Conservation (phyloP, 2,113 vertebrate species). For the Phyllopteryx taeniolatus region DNA sequence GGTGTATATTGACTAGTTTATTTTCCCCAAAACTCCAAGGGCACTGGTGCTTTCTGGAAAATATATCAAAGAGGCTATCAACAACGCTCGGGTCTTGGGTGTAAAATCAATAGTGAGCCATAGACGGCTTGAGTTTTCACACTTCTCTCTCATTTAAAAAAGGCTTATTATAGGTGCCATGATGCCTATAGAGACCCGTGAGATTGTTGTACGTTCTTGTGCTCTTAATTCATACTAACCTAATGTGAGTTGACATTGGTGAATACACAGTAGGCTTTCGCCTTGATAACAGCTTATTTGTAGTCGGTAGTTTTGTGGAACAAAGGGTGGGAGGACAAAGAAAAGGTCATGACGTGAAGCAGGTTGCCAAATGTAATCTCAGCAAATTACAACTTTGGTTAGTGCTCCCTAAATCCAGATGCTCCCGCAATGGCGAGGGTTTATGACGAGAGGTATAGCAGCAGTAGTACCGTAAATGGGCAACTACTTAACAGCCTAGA, state of each 20-base stretch:
- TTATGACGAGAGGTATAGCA: slow-evolving; percentile 65
- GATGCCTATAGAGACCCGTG: slow-evolving; percentile 82
- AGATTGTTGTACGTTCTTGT: slow-evolving; percentile 73
- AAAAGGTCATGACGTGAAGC: slow-evolving; percentile 29
- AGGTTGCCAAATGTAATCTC: slow-evolving; percentile 45
- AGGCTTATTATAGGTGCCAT: slow-evolving; percentile 74
- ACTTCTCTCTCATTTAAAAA: slow-evolving; percentile 98
- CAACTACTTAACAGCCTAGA: slow-evolving; percentile 79
- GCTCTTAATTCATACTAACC: slow-evolving; percentile 32
- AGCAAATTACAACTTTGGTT: slow-evolving; percentile 40
- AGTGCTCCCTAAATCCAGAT: slow-evolving; percentile 51
- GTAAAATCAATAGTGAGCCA: slow-evolving; percentile 99
- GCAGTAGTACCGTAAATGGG: slow-evolving; percentile 76
- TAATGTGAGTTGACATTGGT: slow-evolving; percentile 76
- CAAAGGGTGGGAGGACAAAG: slow-evolving; percentile 7
- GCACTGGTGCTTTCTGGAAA: slow-evolving; percentile 91
- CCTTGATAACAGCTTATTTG: slow-evolving; percentile 29
- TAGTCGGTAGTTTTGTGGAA: slow-evolving; percentile 33
- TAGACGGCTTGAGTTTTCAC: slow-evolving; percentile 99
- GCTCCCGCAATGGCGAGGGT: slow-evolving; percentile 32
- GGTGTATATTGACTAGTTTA: slow-evolving; percentile 98
- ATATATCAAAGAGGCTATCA: slow-evolving; percentile 99
- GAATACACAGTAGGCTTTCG: slow-evolving; percentile 9
- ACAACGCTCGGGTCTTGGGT: slow-evolving; percentile 95
- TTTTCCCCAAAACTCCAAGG: slow-evolving; percentile 86